Evolutionary conservation across 2,797 vertebrate genomes (phyloP).

Genomic region (Malacoctenus gilli): DNA sequence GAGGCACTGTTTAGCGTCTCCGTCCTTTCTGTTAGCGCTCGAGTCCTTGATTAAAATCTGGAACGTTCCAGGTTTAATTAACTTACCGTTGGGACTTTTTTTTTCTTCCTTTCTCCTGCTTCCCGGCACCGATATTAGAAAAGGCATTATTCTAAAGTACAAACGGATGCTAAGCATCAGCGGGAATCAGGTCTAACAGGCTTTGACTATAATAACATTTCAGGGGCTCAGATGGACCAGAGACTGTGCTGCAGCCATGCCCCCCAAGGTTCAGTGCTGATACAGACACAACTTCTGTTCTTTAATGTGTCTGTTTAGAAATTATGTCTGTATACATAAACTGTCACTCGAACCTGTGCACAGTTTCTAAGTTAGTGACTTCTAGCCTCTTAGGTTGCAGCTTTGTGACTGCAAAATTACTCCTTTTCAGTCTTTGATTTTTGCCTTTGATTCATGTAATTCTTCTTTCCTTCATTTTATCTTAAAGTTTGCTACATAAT

Average conservation of each 20-base stretch:
- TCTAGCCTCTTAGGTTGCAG: too few relatives aligned
- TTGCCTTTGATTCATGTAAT: too few relatives aligned
- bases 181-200: conserved; percentile 53
- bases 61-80: conserved; percentile 78
- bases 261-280: conserved; percentile 23
- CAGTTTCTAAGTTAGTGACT: too few relatives aligned
- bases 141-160: conserved; percentile 61
- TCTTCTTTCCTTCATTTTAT: too few relatives aligned
- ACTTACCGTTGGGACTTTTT: conserved; percentile 56
- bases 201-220: conserved; percentile 62
- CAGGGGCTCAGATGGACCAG: conserved; percentile 17
- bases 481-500: too few relatives aligned
- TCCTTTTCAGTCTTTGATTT: too few relatives aligned
- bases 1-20: conserved; percentile 58
- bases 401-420: too few relatives aligned
- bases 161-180: conserved; percentile 62
- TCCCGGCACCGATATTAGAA: conserved; percentile 60
- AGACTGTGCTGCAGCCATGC: conserved; percentile 5
- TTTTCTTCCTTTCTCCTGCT: conserved; percentile 58
- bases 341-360: too few relatives aligned
- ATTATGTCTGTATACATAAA: too few relatives aligned
- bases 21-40: conserved; percentile 55
- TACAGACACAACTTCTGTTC: not conserved
- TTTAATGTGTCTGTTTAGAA: not conserved
- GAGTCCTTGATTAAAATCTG: conserved; percentile 77